phyloP scores from a whole-genome alignment of 2,888 invertebrate genomes.

The Nomada ferruginata region DNA sequence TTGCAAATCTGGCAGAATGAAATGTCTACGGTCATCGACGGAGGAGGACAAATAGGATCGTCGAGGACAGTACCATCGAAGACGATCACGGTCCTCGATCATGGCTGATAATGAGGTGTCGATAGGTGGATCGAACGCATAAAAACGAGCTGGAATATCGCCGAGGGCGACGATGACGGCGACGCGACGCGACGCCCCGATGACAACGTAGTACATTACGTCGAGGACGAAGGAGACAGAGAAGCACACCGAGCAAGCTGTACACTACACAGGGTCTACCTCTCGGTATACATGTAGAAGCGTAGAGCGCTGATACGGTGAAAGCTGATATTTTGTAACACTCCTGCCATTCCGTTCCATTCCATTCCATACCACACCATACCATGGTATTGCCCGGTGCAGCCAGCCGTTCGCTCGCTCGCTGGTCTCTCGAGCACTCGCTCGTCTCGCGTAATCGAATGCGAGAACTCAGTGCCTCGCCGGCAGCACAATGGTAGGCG shows the following conservation, averaged over 20 bases:
- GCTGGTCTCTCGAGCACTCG: constrained; percentile 46
- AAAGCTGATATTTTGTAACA: constrained; percentile 85
- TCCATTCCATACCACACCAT: constrained; percentile 79
- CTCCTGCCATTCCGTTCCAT: constrained; percentile 81
- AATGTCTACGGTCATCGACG: background rate
- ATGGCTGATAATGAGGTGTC: constrained; percentile 8
- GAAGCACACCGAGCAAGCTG: constrained; percentile 22
- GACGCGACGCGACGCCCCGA: background rate
- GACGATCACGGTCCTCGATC: constrained; percentile 17
- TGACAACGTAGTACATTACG: constrained; percentile 18
- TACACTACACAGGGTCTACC: background rate
- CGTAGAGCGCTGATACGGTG: constrained; percentile 81
- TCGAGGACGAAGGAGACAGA: constrained; percentile 45
- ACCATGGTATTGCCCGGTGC: constrained; percentile 75
- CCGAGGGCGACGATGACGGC: constrained; percentile 19
- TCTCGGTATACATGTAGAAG: constrained; percentile 28
- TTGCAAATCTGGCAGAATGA: background rate
- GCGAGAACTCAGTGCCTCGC: constrained; percentile 60
- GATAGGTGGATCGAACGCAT: background rate
- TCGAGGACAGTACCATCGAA: constrained; percentile 25
- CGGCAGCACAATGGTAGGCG: constrained; percentile 78
- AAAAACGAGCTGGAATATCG: constrained; percentile 1
- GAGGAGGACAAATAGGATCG: background rate
- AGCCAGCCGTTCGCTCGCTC: constrained; percentile 66
- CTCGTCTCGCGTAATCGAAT: constrained; percentile 72